phyloP scores from a whole-genome alignment of 2,888 invertebrate species.

The Biston betularia region DNA sequence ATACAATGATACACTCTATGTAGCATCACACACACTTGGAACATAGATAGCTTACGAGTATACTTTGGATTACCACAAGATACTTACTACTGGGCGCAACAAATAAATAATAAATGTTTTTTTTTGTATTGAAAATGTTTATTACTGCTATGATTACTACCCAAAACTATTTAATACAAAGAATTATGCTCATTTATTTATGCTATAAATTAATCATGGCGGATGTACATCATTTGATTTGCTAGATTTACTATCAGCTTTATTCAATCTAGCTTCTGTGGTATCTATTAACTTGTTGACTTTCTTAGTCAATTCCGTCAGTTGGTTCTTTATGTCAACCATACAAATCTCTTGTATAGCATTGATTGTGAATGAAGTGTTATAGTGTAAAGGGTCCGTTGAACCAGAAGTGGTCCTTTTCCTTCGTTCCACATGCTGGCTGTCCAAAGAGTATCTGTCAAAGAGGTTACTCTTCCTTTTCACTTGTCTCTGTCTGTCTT shows the following conservation, averaged over 20 bases:
- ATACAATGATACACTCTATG: too few species aligned
- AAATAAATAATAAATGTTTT: too few species aligned
- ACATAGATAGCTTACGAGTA: too few species aligned
- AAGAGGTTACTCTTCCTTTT: conserved; percentile 80
- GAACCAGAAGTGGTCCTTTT: conserved; percentile 69
- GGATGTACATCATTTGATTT: conserved; percentile 53
- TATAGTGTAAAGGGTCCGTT: conserved; percentile 52
- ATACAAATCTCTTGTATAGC: conserved; percentile 82
- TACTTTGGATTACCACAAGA: too few species aligned
- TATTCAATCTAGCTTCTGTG: conserved; percentile 71
- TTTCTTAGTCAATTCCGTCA: conserved; percentile 73
- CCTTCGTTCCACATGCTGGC: conserved; percentile 74
- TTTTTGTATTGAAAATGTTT: neutral
- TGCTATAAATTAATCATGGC: conserved; percentile 46
- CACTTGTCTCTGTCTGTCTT: conserved; percentile 64
- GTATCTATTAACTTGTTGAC: conserved; percentile 73
- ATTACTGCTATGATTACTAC: neutral
- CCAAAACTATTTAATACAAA: neutral
- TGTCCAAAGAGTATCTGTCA: conserved; percentile 76
- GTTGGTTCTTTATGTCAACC: conserved; percentile 78
- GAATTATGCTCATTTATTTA: neutral
- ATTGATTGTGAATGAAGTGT: conserved; percentile 71
- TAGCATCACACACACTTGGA: too few species aligned
- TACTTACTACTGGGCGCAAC: too few species aligned
- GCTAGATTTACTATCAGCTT: conserved; percentile 64